Percentiles rank a stretch among this genome's conserved stretches.
These are phyloP conservation scores for Cyanoramphus novaezelandiae DNA, from an alignment of 2,113 vertebrate genomes.

Conservation along the genomic window DNA sequence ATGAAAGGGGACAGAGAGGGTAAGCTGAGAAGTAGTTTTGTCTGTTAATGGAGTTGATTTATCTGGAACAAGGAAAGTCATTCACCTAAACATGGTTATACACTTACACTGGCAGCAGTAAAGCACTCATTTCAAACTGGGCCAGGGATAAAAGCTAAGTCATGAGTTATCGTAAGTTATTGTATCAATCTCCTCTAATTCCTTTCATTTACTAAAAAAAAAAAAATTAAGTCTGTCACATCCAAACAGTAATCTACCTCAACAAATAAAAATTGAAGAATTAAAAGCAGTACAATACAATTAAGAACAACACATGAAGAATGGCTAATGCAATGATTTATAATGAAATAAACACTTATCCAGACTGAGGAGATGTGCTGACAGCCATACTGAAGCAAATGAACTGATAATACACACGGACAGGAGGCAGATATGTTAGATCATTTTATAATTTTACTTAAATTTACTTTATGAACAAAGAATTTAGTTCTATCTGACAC, in stretches of 20 bases:
- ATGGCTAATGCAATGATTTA: neutral
- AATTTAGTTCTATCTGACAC: neutral
- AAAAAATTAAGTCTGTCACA: neutral
- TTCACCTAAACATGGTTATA: neutral
- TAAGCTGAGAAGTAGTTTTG: neutral
- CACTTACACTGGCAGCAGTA: neutral
- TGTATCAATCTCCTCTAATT: neutral
- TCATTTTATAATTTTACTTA: neutral
- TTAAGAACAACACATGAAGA: neutral
- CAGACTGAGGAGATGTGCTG: neutral
- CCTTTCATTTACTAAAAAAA: neutral
- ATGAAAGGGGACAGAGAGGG: neutral
- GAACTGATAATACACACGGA: neutral
- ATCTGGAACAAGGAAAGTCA: neutral
- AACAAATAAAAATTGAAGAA: neutral
- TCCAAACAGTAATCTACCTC: neutral
- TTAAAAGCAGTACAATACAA: neutral
- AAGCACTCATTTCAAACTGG: neutral
- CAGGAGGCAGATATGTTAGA: neutral
- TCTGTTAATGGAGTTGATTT: neutral
- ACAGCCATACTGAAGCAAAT: neutral
- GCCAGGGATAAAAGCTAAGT: neutral
- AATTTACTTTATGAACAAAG: neutral
- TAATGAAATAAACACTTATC: neutral
- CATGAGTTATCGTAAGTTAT: neutral